A percentile compares a stretch with the other conserved stretches of the same genome.
These are phyloP conservation scores for Nomada ruficornis DNA, from an alignment of 2,888 invertebrate genomes.

Conservation along the genomic window DNA sequence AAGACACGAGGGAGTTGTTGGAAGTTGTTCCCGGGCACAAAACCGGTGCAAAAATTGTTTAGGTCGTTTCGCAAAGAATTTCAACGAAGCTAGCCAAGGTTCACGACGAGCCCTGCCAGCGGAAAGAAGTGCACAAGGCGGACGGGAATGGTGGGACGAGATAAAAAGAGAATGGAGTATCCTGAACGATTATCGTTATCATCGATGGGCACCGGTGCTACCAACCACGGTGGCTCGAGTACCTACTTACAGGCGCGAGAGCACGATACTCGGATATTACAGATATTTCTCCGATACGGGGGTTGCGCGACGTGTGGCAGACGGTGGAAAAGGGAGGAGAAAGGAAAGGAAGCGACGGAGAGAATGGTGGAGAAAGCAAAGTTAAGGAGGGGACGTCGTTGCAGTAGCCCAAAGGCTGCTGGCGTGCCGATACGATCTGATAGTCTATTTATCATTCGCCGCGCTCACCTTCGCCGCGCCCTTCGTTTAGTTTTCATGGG, in stretches of 20 bases:
- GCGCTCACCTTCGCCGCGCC: constrained; percentile 57
- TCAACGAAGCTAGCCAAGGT: not conserved
- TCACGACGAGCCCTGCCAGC: not conserved
- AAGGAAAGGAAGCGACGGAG: not conserved
- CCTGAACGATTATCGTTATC: constrained; percentile 66
- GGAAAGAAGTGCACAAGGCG: constrained; percentile 8
- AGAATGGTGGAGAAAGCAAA: constrained; percentile 27
- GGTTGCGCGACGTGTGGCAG: constrained; percentile 39
- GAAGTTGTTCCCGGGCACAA: not conserved
- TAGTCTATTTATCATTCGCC: constrained; percentile 73
- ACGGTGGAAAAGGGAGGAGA: constrained; percentile 10
- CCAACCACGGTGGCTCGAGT: constrained; percentile 46
- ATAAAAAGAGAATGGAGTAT: constrained; percentile 51
- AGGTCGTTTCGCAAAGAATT: constrained; percentile 17
- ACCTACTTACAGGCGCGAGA: constrained; percentile 46
- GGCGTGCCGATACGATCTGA: constrained; percentile 69
- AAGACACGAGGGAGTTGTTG: not conserved
- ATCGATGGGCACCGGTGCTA: constrained; percentile 58
- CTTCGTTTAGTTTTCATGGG: constrained; percentile 63
- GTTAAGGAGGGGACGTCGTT: constrained; percentile 24
- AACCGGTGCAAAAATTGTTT: not conserved
- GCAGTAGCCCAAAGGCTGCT: constrained; percentile 55
- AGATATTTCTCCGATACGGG: constrained; percentile 59
- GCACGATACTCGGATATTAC: constrained; percentile 60
- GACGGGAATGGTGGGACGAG: constrained; percentile 21